phyloP scores from a whole-genome alignment of 2,113 vertebrate species.

The Geococcyx californianus region DNA sequence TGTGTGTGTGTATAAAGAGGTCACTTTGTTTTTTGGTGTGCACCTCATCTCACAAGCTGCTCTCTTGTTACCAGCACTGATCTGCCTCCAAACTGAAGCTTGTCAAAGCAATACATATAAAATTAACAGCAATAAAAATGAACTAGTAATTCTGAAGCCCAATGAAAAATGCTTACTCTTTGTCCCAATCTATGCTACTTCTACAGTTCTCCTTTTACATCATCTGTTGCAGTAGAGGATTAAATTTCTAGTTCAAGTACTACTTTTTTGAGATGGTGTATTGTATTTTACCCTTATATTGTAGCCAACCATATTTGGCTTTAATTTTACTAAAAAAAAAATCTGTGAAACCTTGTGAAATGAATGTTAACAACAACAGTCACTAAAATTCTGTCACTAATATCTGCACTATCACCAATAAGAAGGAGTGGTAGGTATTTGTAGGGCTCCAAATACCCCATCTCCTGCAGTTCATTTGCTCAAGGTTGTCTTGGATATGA shows the following conservation, averaged over 20 bases:
- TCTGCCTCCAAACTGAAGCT: neutral
- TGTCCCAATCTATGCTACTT: neutral
- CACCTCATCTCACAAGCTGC: neutral
- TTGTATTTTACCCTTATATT: neutral
- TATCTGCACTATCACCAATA: neutral
- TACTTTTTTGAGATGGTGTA: neutral
- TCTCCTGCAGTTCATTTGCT: neutral
- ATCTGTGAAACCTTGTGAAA: neutral
- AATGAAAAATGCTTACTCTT: neutral
- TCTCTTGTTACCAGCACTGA: neutral
- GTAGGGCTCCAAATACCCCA: rapidly evolving
- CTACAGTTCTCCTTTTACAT: neutral
- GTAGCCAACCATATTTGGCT: neutral
- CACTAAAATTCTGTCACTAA: no score
- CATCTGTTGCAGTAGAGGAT: neutral
- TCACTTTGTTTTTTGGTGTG: neutral
- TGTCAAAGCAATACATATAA: neutral
- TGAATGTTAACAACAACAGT: no score
- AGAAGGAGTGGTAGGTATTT: neutral
- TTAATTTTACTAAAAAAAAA: neutral
- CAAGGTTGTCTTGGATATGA: neutral
- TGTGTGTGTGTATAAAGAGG: neutral
- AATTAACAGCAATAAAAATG: neutral
- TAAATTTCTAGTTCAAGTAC: neutral
- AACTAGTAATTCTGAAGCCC: neutral